Evolutionary conservation across 2,797 vertebrate genomes (phyloP).

Genomic region (Rachycentron canadum): DNA sequence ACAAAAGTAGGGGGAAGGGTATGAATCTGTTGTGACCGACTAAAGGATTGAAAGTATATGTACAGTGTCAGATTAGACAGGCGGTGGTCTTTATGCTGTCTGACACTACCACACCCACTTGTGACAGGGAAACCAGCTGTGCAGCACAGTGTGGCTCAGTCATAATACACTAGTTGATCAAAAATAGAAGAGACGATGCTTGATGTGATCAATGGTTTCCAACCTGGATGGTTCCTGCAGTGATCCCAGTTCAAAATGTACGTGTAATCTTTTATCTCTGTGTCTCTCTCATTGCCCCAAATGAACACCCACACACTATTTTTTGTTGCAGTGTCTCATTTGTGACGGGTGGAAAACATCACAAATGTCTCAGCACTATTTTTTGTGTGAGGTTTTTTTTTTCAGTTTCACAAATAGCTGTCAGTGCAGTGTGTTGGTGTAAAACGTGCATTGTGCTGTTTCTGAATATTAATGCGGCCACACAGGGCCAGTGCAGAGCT

Average conservation of each 20-base stretch:
- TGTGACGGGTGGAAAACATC: conserved; percentile 5
- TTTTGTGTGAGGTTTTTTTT: conserved; percentile 8
- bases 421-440: conserved; percentile 41
- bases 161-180: conserved; percentile 2
- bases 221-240: conserved; percentile 62
- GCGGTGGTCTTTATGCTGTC: conserved; percentile 17
- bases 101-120: conserved; percentile 9
- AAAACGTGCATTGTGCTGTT: conserved; percentile 34
- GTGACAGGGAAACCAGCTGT: conserved; percentile 34
- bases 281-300: conserved; percentile 25
- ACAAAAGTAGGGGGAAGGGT: conserved; percentile 33
- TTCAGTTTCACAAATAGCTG: conserved; percentile 31
- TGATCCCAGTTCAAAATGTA: conserved; percentile 58
- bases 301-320: conserved; percentile 3
- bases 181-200: conserved; percentile 28
- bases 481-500: conserved; percentile 46
- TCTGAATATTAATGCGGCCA: conserved; percentile 26
- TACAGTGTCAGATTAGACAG: conserved; percentile 49
- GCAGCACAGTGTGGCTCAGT: conserved; percentile 36
- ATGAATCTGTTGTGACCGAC: conserved; percentile 22
- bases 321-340: conserved; percentile 31
- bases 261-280: conserved; percentile 37
- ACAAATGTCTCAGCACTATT: conserved; percentile 12
- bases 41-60: conserved; percentile 49
- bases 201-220: conserved; percentile 56